These are phyloP conservation scores for Zaprionus tsacasi DNA, from an alignment of 1,140 invertebrate genomes.

Conservation along the genomic window DNA sequence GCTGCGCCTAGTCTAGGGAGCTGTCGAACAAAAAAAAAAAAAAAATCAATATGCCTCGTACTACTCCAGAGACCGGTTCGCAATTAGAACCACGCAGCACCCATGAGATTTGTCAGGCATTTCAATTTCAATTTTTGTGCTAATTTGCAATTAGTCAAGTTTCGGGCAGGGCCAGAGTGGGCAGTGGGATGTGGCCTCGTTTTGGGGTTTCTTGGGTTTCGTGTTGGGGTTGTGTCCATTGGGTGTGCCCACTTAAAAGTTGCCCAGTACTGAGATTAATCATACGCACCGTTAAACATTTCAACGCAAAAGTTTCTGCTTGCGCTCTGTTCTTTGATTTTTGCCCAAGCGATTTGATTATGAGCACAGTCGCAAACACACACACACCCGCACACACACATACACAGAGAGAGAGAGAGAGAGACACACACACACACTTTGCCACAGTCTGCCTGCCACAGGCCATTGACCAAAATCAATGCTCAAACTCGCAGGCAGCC, in stretches of 20 bases:
- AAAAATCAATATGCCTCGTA: conserved; percentile 41
- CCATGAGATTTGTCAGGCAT: conserved; percentile 16
- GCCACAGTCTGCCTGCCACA: conserved; percentile 37
- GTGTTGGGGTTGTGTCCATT: neutral
- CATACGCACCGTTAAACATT: conserved; percentile 75
- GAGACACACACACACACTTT: neutral
- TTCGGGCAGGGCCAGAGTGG: neutral
- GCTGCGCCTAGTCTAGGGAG: neutral
- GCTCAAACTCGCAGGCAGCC: conserved; percentile 12
- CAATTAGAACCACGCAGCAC: conserved; percentile 43
- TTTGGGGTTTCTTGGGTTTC: neutral
- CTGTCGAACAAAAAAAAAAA: neutral
- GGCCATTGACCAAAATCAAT: conserved; percentile 80
- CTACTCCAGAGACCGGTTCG: conserved; percentile 24
- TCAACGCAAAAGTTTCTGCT: conserved; percentile 38
- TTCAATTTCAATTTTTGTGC: conserved; percentile 55
- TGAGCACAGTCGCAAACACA: conserved; percentile 1
- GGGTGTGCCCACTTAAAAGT: conserved; percentile 24
- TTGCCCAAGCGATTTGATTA: conserved; percentile 45
- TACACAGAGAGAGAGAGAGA: too few species aligned
- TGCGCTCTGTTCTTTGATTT: conserved; percentile 4
- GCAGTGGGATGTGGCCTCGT: neutral
- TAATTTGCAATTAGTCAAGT: conserved; percentile 66
- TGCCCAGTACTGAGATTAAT: conserved; percentile 60
- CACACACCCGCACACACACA: neutral